These are phyloP conservation scores for Himalopsyche anomala DNA, from an alignment of 2,888 invertebrate genomes.

Conservation along the genomic window DNA sequence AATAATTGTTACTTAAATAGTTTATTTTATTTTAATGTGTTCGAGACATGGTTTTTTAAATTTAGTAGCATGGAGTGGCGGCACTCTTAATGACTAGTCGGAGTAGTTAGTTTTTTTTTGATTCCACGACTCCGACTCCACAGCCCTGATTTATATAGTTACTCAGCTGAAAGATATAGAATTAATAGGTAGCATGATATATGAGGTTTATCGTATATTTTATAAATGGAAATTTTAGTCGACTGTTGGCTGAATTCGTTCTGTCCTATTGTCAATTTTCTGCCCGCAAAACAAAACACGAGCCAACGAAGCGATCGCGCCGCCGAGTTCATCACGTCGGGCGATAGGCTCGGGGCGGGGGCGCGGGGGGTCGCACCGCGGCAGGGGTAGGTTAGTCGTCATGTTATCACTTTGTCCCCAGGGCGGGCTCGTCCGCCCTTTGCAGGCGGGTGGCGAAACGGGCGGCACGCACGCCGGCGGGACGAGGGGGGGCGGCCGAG, in stretches of 20 bases:
- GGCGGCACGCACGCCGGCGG: conserved; percentile 41
- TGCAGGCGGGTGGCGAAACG: conserved; percentile 40
- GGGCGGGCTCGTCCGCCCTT: conserved; percentile 47
- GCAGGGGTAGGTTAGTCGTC: conserved; percentile 23
- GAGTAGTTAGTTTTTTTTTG: no score
- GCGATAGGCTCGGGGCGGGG: conserved; percentile 29
- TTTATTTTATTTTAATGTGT: no score
- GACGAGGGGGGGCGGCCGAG: conserved; percentile 41
- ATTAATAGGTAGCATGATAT: no score
- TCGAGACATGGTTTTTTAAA: no score
- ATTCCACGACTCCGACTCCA: no score
- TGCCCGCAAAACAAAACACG: conserved; percentile 22
- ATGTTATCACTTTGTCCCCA: conserved; percentile 23
- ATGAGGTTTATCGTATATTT: no score
- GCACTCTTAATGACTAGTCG: no score
- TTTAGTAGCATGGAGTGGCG: no score
- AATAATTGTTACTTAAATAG: no score
- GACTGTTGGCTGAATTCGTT: not conserved
- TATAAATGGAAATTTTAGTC: no score
- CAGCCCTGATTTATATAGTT: no score
- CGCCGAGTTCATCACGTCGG: conserved; percentile 38
- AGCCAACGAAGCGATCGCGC: not conserved
- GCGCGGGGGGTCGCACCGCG: conserved; percentile 42
- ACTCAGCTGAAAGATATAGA: no score
- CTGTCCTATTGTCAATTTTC: conserved; percentile 4